A percentile compares a stretch with the other conserved stretches of the same genome.
Conservation (phyloP, 2,797 vertebrate genomes). For the Mareca penelope region DNA sequence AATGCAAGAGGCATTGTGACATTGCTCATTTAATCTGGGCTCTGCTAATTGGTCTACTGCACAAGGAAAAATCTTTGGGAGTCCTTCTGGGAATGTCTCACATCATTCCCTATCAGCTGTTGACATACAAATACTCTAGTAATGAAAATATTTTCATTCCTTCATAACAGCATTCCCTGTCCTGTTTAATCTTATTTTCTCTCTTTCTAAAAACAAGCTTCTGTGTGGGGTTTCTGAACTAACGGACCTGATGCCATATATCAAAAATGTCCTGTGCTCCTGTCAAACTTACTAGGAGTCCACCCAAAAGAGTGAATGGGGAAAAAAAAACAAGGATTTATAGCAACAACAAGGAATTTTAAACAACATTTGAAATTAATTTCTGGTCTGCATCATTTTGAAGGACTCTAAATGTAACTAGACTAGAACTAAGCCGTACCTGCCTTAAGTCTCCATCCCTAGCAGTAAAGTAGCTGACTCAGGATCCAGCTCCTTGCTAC, state of each 20-base stretch:
- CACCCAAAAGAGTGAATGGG: slow-evolving; percentile 5
- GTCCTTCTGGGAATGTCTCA: slow-evolving; percentile 85
- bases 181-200: slow-evolving; percentile 81
- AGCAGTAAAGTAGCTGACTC: neutral
- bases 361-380: neutral
- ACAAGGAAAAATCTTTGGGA: slow-evolving; percentile 43
- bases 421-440: neutral
- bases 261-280: neutral
- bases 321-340: neutral
- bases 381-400: neutral
- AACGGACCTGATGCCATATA: neutral
- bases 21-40: slow-evolving; percentile 57
- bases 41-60: slow-evolving; percentile 55
- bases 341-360: neutral
- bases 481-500: neutral
- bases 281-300: slow-evolving; percentile 14
- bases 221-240: slow-evolving; percentile 78
- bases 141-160: slow-evolving; percentile 95
- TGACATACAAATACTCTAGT: slow-evolving; percentile 88
- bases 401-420: neutral
- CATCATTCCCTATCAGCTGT: slow-evolving; percentile 84
- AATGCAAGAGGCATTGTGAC: slow-evolving; percentile 34
- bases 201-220: slow-evolving; percentile 86
- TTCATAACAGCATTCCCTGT: slow-evolving; percentile 79
- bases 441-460: neutral